Evolutionary conservation across 2,113 vertebrate species (phyloP), one percentile per base, ranked within the genome.

Genomic region (Urocitellus parryii): DNA sequence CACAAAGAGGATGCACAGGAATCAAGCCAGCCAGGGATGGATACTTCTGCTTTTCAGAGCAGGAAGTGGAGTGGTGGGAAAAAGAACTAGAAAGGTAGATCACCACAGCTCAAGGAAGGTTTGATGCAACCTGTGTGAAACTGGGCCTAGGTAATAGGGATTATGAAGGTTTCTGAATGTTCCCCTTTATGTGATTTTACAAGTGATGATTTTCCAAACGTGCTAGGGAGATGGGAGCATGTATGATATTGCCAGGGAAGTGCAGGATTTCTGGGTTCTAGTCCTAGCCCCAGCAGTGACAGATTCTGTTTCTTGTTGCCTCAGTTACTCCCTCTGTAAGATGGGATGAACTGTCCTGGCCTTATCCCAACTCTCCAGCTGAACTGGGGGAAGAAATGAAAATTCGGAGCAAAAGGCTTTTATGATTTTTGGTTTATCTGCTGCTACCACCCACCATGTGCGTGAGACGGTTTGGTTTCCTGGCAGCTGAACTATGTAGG

Each of bases 401-500:
- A 72, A 82, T 82, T 56, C 34, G 37, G 29, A 82, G 72, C 65
- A n/a, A 92, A 91, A 88, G 68, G 86, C 51, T 86, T 81, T 27
- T 42, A 53, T 84, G 92, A 58, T 70, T 34, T 80, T 86, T 85
- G 79, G 68, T 67, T 92, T 89, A 89, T 83, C 76, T 80, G 90
- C 32, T 39, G 85, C 83, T 95, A 2, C 96, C 97, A 17, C 95
- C 95, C 97, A 96, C 93, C 86, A 20, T 1, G 22, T 25, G 42
- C 34, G 2, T 67, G 95, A 65, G 88, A 18, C 1, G 1, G 61
- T 68, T 91, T 14, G 93, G 93, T 83, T 96, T 90, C 91, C 93
- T 76, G 89, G 96, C 95, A 97, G 96, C 80, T 1, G 14, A 88
- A 77, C 76, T 25, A 39, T 4, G 78, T 91, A 83, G 97, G 92